A percentile compares a stretch with the other conserved stretches of the same genome.
These are phyloP conservation scores for Tachuris rubrigastra DNA, from an alignment of 2,113 vertebrate genomes.

Conservation along the genomic window DNA sequence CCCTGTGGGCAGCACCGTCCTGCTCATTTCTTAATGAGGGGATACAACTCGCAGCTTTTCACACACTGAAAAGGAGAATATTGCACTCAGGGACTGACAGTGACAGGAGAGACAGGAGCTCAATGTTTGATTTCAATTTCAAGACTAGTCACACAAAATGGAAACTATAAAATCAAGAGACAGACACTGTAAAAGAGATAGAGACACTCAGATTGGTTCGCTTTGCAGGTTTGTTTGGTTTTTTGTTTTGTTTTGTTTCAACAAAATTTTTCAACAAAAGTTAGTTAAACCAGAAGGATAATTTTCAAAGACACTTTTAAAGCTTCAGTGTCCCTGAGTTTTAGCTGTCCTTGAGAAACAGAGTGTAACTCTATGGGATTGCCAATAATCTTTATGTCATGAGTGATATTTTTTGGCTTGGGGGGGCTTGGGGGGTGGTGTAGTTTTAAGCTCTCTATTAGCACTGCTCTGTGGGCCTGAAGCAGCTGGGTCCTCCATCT, in stretches of 20 bases:
- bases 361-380: neutral
- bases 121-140: neutral
- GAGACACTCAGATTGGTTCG: neutral
- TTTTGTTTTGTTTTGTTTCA: neutral
- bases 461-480: neutral
- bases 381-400: neutral
- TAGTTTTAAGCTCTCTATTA: neutral
- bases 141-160: neutral
- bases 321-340: neutral
- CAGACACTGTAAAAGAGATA: neutral
- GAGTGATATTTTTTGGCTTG: neutral
- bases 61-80: neutral
- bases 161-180: neutral
- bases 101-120: neutral
- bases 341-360: neutral
- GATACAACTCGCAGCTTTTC: neutral
- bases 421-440: fast-evolving
- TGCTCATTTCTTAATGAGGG: no score
- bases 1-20: neutral
- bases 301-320: neutral
- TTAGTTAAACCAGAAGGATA: neutral
- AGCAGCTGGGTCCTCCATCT: neutral
- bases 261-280: neutral
- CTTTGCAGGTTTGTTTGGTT: neutral
- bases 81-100: neutral